Conservation (phyloP, 2,797 vertebrate genomes). For the Nyctibius grandis region DNA sequence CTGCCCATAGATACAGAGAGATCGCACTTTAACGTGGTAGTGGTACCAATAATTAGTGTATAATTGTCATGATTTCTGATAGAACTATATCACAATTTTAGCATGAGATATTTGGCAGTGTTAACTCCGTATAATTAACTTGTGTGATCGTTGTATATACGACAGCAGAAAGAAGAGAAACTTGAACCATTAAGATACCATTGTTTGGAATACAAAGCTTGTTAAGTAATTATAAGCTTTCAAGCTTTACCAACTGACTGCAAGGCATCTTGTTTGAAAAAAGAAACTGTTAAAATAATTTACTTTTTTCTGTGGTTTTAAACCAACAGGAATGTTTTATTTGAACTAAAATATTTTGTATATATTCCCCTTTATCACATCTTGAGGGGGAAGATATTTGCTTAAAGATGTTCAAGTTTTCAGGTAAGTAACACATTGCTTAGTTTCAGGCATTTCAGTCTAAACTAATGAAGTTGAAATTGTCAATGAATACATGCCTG, state of each 20-base stretch:
- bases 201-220: conserved; percentile 42
- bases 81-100: neutral
- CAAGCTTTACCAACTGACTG: conserved; percentile 4
- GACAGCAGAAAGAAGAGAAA: conserved; percentile 2
- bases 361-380: neutral
- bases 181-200: neutral
- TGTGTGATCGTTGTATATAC: neutral
- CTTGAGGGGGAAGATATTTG: neutral
- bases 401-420: neutral
- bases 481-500: neutral
- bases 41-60: neutral
- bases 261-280: conserved; percentile 22
- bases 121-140: neutral
- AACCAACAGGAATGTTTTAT: neutral
- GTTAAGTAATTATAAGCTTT: conserved; percentile 34
- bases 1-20: neutral
- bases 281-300: conserved; percentile 5
- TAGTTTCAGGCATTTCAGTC: neutral
- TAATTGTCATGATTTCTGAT: neutral
- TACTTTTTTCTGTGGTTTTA: neutral
- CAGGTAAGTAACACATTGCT: neutral
- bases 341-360: neutral
- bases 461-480: neutral
- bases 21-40: fast-evolving
- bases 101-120: neutral